phyloP scores from a whole-genome alignment of 2,888 invertebrate species.

The Boloria euphrosyne region DNA sequence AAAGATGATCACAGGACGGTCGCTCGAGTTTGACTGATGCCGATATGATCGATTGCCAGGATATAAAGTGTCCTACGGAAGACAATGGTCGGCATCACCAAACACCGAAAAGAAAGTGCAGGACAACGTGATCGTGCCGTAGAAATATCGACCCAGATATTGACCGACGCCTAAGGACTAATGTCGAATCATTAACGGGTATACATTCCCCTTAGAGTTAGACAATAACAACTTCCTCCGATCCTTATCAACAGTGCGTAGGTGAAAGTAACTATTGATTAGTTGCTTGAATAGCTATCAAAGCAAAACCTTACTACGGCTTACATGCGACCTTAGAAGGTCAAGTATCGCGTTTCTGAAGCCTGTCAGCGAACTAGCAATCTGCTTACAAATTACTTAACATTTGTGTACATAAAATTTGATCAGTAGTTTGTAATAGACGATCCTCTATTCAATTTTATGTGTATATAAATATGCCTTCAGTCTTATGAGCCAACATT shows the following conservation, averaged over 20 bases:
- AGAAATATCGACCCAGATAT: constrained; percentile 74
- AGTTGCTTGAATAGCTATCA: constrained; percentile 8
- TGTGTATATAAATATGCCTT: too few relatives aligned
- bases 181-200: constrained; percentile 69
- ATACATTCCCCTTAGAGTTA: constrained; percentile 62
- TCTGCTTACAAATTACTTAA: too few relatives aligned
- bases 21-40: constrained; percentile 69
- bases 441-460: too few relatives aligned
- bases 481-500: too few relatives aligned
- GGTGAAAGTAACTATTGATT: constrained; percentile 60
- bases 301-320: constrained; percentile 1
- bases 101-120: constrained; percentile 77
- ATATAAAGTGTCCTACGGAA: constrained; percentile 76
- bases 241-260: constrained; percentile 58
- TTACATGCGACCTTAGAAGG: constrained; percentile 8
- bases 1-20: constrained; percentile 48
- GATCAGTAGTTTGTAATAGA: too few relatives aligned
- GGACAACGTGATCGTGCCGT: constrained; percentile 73
- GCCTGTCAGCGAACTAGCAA: too few relatives aligned
- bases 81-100: constrained; percentile 74
- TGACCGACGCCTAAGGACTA: constrained; percentile 64
- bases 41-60: constrained; percentile 64
- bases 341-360: background rate
- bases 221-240: constrained; percentile 53
- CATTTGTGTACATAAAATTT: too few relatives aligned